Conservation (phyloP, 2,113 vertebrate genomes). For the Urocynchramus pylzowi region DNA sequence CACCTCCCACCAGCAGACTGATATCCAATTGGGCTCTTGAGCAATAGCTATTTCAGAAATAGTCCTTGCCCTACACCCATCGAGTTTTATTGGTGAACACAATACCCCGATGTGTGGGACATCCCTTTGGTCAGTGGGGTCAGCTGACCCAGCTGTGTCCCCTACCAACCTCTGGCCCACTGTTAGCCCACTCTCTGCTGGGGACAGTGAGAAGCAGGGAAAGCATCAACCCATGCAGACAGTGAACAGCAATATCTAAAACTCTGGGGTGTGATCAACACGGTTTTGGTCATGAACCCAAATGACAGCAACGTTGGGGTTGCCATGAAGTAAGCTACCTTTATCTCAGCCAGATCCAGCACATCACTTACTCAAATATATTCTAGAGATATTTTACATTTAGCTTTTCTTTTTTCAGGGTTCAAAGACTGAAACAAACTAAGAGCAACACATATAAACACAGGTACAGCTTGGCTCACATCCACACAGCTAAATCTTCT, state of each 20-base stretch:
- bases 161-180: background rate
- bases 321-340: background rate
- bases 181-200: background rate
- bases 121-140: background rate
- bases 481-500: background rate
- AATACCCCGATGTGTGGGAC: too few species aligned
- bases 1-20: background rate
- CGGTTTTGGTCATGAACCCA: background rate
- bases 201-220: background rate
- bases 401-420: background rate
- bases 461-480: background rate
- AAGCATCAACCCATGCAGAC: background rate
- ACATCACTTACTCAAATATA: background rate
- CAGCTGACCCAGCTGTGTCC: background rate
- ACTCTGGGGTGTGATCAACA: too few species aligned
- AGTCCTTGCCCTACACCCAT: fast-evolving
- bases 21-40: background rate
- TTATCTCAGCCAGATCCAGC: background rate
- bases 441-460: background rate
- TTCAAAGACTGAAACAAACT: background rate
- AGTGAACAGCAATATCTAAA: background rate
- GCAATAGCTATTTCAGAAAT: background rate
- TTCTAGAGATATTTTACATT: background rate
- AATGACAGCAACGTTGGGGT: fast-evolving
- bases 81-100: background rate